These are phyloP conservation scores for Amazonetta brasiliensis DNA, from an alignment of 2,797 vertebrate genomes.

Conservation along the genomic window DNA sequence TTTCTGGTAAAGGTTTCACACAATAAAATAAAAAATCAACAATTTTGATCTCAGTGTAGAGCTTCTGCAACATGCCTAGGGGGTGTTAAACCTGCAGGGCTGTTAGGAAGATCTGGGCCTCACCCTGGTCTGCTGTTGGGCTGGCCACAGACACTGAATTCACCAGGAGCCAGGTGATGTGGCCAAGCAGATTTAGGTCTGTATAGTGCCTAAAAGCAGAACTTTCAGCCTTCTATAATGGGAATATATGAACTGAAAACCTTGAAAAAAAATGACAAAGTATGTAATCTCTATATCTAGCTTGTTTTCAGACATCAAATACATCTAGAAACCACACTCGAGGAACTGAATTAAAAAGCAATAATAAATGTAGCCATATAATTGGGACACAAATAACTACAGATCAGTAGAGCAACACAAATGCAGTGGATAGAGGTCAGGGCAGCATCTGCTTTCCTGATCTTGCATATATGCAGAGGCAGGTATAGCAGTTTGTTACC, in stretches of 20 bases:
- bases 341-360: neutral
- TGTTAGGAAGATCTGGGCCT: neutral
- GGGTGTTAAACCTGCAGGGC: rapidly evolving
- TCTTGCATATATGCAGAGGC: neutral
- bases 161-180: neutral
- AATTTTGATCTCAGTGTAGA: rapidly evolving
- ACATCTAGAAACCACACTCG: rapidly evolving
- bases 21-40: neutral
- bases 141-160: rapidly evolving
- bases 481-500: constrained; percentile 29
- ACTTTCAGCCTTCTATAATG: neutral
- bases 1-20: neutral
- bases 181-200: neutral
- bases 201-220: neutral
- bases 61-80: neutral
- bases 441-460: constrained; percentile 37
- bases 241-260: neutral
- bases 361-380: neutral
- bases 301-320: neutral
- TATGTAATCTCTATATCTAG: rapidly evolving
- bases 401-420: neutral
- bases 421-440: neutral
- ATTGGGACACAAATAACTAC: neutral
- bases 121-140: neutral
- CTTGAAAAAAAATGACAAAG: neutral